Conservation (phyloP, 2,113 vertebrate species). For the Sporophila hypoxantha region DNA sequence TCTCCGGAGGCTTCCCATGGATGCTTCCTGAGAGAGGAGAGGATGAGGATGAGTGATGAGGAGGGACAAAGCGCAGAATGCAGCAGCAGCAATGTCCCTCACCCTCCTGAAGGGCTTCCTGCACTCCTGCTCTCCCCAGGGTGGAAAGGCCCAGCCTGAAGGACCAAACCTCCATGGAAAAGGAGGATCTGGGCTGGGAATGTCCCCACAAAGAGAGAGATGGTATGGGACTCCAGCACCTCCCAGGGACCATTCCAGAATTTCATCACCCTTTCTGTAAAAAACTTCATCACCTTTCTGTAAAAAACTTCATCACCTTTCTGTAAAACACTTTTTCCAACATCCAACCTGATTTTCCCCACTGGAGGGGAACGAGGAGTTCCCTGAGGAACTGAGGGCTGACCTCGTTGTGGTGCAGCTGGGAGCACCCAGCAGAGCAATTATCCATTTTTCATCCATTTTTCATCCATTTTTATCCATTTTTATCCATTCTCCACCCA, state of each 20-base stretch:
- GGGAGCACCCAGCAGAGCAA: rapidly evolving
- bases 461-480: background rate
- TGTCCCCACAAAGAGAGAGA: no score
- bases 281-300: no score
- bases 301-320: background rate
- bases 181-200: rapidly evolving
- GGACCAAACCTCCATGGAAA: background rate
- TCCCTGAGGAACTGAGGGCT: background rate
- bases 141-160: background rate
- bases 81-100: no score
- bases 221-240: no score
- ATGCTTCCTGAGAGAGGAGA: no score
- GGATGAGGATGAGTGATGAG: no score
- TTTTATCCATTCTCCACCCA: background rate
- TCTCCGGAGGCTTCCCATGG: no score
- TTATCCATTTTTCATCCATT: background rate
- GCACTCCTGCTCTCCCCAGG: background rate
- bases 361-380: background rate
- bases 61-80: background rate
- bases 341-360: background rate
- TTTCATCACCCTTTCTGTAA: no score
- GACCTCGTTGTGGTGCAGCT: background rate
- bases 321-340: background rate
- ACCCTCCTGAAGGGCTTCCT: no score
- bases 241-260: no score